Conservation (phyloP, 2,113 vertebrate genomes). For the Phylloscopus whistleri region DNA sequence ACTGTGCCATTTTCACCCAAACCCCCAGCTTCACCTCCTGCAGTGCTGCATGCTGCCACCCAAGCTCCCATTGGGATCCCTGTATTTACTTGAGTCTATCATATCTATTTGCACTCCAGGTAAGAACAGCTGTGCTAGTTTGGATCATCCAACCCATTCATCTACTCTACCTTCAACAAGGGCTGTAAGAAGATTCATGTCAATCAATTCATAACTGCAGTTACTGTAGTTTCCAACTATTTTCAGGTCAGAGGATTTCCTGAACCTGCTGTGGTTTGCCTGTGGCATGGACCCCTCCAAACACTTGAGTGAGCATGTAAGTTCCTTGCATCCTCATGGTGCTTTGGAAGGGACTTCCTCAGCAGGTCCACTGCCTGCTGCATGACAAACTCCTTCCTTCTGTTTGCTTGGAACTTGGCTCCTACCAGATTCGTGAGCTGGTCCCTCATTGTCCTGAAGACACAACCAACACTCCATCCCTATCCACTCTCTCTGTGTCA, state of each 20-base stretch:
- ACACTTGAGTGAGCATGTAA: neutral
- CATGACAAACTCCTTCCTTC: neutral
- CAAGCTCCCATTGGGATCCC: neutral
- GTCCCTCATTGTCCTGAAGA: neutral
- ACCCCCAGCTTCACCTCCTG: neutral
- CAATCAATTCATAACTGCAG: too few relatives aligned
- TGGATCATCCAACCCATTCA: neutral
- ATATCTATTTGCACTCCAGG: neutral
- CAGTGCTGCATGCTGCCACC: neutral
- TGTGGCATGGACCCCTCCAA: neutral
- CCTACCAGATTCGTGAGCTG: neutral
- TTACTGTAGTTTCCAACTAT: neutral
- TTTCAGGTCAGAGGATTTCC: neutral
- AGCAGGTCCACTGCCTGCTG: neutral
- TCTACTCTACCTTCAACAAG: neutral
- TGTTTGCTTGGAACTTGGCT: neutral
- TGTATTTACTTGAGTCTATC: neutral
- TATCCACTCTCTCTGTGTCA: neutral
- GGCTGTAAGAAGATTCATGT: neutral
- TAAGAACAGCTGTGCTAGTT: neutral
- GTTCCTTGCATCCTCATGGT: neutral
- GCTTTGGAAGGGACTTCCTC: neutral
- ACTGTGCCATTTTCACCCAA: neutral
- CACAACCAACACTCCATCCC: neutral
- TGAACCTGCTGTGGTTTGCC: neutral